These are phyloP conservation scores for Leucopsar rothschildi DNA, from an alignment of 2,113 vertebrate species.

Conservation along the genomic window DNA sequence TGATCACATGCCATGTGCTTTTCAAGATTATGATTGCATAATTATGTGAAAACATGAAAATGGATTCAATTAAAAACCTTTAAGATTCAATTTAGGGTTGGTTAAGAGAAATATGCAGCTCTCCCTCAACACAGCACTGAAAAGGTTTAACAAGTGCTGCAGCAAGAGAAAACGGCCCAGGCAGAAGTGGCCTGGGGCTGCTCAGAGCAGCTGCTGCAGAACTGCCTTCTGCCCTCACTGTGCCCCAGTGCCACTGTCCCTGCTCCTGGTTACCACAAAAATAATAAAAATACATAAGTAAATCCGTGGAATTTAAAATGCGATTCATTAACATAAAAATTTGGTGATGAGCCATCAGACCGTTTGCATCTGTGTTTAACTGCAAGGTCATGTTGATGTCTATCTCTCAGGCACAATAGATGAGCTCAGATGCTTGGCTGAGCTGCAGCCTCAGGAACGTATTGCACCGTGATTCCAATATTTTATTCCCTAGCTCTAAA, in stretches of 20 bases:
- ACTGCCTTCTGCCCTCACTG: background rate
- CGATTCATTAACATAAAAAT: background rate
- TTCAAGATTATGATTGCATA: conserved; percentile 82
- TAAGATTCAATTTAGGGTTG: conserved; percentile 79
- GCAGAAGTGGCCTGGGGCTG: conserved; percentile 53
- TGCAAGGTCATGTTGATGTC: background rate
- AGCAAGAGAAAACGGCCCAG: conserved; percentile 48
- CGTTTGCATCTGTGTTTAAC: background rate
- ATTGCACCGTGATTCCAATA: background rate
- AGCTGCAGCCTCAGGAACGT: background rate
- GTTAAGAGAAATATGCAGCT: conserved; percentile 76
- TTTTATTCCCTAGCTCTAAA: background rate
- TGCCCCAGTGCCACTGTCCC: background rate
- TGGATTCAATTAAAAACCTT: conserved; percentile 83
- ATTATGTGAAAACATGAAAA: conserved; percentile 83
- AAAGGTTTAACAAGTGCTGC: conserved; percentile 76
- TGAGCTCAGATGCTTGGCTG: background rate
- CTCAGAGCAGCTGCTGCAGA: background rate
- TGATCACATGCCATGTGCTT: conserved; percentile 79
- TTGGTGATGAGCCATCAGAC: background rate
- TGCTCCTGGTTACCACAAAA: background rate
- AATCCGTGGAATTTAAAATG: background rate
- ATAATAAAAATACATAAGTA: background rate
- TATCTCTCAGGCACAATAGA: background rate
- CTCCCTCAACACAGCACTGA: conserved; percentile 67